Evolutionary conservation across 2,797 vertebrate species (phyloP), one percentile per base, ranked within the genome.

Genomic region (Pseudopleuronectes americanus): DNA sequence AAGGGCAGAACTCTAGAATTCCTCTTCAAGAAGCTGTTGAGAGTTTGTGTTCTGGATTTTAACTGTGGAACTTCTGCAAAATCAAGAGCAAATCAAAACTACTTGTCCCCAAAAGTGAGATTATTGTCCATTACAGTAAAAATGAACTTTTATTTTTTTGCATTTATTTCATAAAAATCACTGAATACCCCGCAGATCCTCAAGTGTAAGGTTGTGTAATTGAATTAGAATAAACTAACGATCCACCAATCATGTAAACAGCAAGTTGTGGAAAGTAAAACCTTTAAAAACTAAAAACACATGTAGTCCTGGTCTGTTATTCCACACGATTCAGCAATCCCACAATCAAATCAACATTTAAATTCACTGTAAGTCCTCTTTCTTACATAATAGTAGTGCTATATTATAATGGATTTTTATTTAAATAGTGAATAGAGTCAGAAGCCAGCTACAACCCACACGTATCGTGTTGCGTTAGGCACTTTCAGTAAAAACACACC

Each of bases 41-140:
- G 89, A 91, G 90, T 93, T 94, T 90, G 91, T 88, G 93, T 94
- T 93, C 94, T 93, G 94, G 94, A 97, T 96, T 96, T 94, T 95
- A 95, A 96, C 95, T 93, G 93, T 91, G 79, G 92, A 92, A 94
- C 95, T 78, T 21, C 65, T 62, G 55, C 57, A 86, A 97, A 97
- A 97, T 97, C 96, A 96, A 90, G 92, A 74, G 93, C 91, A 94
- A 96, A 97, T 96, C 95, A 96, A 96, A 76, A 89, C 91, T 91
- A 93, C 90, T 91, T 53, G 48, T 91, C 88, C 88, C 92, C 66
- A 93, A 92, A 87, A 97, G 96, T 55, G 91, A 90, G 92, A 94
- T 94, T 92, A 92, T 94, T 94, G 94, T 96, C 96, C 95, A 95
- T 97, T 97, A 96, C 92, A 96, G 96, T 97, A 95, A 96, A 96